These are phyloP conservation scores for Nicator chloris DNA, from an alignment of 2,113 vertebrate genomes.

Conservation along the genomic window DNA sequence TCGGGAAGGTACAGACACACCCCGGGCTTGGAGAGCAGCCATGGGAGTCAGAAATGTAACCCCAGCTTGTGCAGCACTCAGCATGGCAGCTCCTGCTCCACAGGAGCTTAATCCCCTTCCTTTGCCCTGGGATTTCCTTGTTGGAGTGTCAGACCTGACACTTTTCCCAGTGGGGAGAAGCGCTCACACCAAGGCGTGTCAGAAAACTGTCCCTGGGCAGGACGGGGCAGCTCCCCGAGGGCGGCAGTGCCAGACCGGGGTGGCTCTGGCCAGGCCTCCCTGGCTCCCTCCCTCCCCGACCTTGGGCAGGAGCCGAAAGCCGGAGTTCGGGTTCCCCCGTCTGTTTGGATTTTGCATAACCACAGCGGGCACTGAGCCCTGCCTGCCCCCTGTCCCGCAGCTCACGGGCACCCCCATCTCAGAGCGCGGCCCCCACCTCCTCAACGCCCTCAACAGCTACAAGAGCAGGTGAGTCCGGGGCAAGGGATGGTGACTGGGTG, in stretches of 20 bases:
- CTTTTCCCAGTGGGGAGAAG: background rate
- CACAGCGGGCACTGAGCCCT: background rate
- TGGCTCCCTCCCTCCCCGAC: background rate
- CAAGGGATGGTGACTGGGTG: rapidly evolving
- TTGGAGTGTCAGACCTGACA: rapidly evolving
- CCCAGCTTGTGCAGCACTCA: rapidly evolving
- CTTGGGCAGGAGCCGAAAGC: background rate
- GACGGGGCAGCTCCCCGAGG: background rate
- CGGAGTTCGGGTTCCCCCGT: conserved; percentile 5
- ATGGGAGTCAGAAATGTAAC: rapidly evolving
- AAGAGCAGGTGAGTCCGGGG: conserved; percentile 87
- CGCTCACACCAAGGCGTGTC: rapidly evolving
- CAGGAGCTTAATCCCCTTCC: background rate
- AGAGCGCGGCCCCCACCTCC: conserved; percentile 84
- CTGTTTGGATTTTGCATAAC: background rate
- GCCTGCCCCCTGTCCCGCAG: conserved; percentile 58
- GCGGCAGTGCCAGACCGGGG: rapidly evolving
- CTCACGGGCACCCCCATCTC: conserved; percentile 83
- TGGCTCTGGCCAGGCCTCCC: background rate
- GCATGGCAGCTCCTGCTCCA: background rate
- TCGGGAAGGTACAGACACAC: conserved; percentile 82
- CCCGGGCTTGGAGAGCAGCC: background rate
- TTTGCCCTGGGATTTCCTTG: background rate
- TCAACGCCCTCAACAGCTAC: conserved; percentile 93
- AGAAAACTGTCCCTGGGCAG: background rate